Conservation (phyloP, 1,140 invertebrate species). For the Drosophila mayri region DNA sequence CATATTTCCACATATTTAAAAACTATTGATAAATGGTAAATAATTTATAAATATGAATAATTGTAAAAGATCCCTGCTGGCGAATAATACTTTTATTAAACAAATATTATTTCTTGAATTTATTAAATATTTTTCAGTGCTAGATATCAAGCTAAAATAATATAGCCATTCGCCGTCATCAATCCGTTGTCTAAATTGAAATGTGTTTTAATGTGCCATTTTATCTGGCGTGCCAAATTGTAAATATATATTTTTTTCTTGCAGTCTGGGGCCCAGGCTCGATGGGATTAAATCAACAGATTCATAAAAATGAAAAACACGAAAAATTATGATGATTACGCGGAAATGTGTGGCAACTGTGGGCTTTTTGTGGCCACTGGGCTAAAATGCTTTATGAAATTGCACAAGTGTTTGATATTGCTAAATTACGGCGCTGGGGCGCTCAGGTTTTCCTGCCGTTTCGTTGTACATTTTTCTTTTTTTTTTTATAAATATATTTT, state of each 20-base stretch:
- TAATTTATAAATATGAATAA: no score
- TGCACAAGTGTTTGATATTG: conserved; percentile 74
- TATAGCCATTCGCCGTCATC: conserved; percentile 60
- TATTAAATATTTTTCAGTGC: neutral
- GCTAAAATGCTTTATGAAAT: conserved; percentile 73
- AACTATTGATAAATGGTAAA: no score
- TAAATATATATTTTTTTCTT: conserved; percentile 8
- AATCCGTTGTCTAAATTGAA: conserved; percentile 68
- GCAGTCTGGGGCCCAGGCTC: conserved; percentile 12
- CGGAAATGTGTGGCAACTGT: conserved; percentile 80
- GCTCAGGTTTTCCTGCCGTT: conserved; percentile 17
- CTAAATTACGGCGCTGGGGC: conserved; percentile 65
- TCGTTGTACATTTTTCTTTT: conserved; percentile 6
- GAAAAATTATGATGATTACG: conserved; percentile 80
- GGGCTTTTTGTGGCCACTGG: conserved; percentile 64
- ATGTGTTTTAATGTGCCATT: conserved; percentile 75
- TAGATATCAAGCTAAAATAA: conserved; percentile 49
- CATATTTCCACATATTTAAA: no score
- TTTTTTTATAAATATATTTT: neutral
- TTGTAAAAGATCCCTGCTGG: no score
- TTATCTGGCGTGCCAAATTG: conserved; percentile 63
- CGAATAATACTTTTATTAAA: neutral
- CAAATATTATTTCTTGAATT: neutral
- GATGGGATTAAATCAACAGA: conserved; percentile 63
- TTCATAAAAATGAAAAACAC: conserved; percentile 60